Percentiles rank a stretch among this genome's conserved stretches.
These are phyloP conservation scores for Andrena bucephala DNA, from an alignment of 2,888 invertebrate species.

Conservation along the genomic window DNA sequence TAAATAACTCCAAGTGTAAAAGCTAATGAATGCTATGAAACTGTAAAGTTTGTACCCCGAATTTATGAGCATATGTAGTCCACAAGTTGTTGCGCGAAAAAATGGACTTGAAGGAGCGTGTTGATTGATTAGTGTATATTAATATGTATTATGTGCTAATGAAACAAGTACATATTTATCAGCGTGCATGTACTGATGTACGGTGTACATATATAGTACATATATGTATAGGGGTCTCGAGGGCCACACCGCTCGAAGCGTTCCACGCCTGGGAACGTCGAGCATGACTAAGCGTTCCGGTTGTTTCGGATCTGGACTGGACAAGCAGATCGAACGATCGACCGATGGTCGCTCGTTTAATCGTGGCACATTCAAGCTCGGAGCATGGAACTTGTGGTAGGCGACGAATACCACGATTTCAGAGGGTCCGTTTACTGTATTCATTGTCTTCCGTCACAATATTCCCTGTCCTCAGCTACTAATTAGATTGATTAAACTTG, in stretches of 20 bases:
- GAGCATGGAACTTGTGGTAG: conserved; percentile 39
- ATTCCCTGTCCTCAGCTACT: not conserved
- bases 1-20: no score
- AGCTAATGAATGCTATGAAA: no score
- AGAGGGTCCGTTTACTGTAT: conserved; percentile 32
- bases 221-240: conserved; percentile 43
- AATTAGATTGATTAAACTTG: conserved; percentile 20
- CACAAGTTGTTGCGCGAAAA: conserved; percentile 32
- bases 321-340: conserved; percentile 70
- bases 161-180: not conserved
- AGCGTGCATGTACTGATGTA: not conserved
- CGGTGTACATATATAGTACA: conserved; percentile 13
- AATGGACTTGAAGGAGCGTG: conserved; percentile 23
- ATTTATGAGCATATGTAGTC: no score
- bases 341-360: conserved; percentile 65
- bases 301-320: conserved; percentile 68
- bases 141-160: not conserved
- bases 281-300: conserved; percentile 76
- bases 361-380: conserved; percentile 65
- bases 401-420: conserved; percentile 49
- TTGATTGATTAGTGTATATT: no score
- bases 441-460: conserved; percentile 14
- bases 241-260: conserved; percentile 61
- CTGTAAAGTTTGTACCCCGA: no score
- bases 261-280: conserved; percentile 74